Evolutionary conservation across 2,113 vertebrate species (phyloP).

Genomic region (Myodes glareolus): DNA sequence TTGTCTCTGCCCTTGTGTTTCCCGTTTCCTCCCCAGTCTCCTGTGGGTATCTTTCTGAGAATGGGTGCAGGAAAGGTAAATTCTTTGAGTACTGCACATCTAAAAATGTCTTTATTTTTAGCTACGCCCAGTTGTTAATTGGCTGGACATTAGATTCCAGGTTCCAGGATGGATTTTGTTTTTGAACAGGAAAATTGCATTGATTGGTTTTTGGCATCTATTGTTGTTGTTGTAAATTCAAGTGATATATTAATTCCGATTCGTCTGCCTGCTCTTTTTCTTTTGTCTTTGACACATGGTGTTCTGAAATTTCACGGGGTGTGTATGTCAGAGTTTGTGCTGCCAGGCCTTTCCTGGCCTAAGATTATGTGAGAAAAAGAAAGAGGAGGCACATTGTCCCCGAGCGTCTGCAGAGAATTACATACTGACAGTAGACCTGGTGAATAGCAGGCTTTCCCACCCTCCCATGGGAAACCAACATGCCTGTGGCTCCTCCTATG

Average conservation of each 20-base stretch:
- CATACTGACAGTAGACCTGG: not conserved
- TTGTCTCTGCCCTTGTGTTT: not conserved
- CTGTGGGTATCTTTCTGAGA: conserved; percentile 53
- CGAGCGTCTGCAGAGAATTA: fast-evolving
- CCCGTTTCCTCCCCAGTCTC: conserved; percentile 13
- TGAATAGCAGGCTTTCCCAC: no score
- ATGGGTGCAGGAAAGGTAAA: not conserved
- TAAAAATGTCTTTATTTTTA: conserved; percentile 45
- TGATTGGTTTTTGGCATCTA: not conserved
- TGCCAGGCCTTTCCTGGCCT: not conserved
- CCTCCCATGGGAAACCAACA: fast-evolving
- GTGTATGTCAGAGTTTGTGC: not conserved
- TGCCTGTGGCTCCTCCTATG: not conserved
- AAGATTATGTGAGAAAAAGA: not conserved
- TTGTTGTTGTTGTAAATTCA: conserved; percentile 24
- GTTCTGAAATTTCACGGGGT: not conserved
- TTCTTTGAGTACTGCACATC: not conserved
- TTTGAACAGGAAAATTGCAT: not conserved
- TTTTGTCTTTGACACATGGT: not conserved
- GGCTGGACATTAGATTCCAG: conserved; percentile 25
- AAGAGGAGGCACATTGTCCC: not conserved
- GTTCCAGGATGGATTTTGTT: not conserved
- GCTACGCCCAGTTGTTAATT: not conserved
- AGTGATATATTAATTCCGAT: not conserved
- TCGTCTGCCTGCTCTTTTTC: not conserved